Conservation (phyloP, 2,797 vertebrate genomes). For the Acrossocheilus wenchowensis region DNA sequence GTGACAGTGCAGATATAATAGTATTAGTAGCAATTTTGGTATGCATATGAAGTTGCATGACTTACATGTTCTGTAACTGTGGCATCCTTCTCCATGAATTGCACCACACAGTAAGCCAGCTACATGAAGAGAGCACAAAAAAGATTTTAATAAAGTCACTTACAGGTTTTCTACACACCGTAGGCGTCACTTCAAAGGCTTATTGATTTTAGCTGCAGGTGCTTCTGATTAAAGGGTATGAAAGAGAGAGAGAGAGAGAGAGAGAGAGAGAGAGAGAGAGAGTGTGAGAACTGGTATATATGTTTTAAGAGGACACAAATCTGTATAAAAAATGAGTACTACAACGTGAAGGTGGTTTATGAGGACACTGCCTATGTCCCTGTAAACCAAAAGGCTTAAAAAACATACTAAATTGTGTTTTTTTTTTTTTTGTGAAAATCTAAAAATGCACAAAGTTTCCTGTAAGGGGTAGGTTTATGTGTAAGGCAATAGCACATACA, state of each 20-base stretch:
- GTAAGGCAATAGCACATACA: no score
- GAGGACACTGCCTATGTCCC: no score
- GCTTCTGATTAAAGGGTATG: slow-evolving; percentile 12
- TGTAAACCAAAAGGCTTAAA: no score
- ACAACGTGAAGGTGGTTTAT: no score
- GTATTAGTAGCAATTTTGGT: not conserved
- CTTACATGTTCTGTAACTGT: slow-evolving; percentile 93
- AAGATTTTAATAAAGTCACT: slow-evolving; percentile 25
- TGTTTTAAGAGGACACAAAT: no score
- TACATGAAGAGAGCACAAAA: slow-evolving; percentile 63
- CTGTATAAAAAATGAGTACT: no score
- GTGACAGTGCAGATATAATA: not conserved
- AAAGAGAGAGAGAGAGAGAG: not conserved
- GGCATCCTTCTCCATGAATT: slow-evolving; percentile 94
- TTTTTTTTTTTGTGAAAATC: no score
- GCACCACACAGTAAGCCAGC: slow-evolving; percentile 94
- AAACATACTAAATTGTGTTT: no score
- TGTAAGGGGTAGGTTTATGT: no score
- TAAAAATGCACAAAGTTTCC: no score
- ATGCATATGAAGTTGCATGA: not conserved
- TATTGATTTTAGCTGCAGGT: slow-evolving; percentile 35
- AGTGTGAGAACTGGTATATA: no score
- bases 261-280: no score
- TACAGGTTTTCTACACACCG: not conserved
- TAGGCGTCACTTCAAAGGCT: not conserved